Conservation (phyloP, 2,888 invertebrate species). For the Chymomyza amoena region DNA sequence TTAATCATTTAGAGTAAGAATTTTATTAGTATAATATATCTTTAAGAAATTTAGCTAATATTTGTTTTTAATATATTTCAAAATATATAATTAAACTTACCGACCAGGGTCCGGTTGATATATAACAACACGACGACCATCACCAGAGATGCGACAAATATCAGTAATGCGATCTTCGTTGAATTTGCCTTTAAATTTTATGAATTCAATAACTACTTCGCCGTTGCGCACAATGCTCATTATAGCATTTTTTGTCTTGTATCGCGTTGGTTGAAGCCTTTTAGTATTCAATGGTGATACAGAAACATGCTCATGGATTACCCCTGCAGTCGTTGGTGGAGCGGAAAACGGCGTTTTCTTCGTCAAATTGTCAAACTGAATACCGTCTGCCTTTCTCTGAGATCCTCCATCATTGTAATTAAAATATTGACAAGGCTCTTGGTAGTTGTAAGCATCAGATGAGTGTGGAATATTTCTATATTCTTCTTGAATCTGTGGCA, state of each 20-base stretch:
- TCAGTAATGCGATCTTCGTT: slow-evolving; percentile 88
- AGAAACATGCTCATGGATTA: slow-evolving; percentile 76
- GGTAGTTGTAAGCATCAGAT: not conserved
- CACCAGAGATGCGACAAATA: slow-evolving; percentile 91
- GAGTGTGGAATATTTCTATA: slow-evolving; percentile 31
- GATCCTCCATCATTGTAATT: slow-evolving; percentile 55
- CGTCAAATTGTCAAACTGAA: slow-evolving; percentile 19
- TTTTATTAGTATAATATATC: too few relatives aligned
- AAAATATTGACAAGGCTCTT: not conserved
- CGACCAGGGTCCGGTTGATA: slow-evolving; percentile 82
- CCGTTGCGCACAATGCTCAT: slow-evolving; percentile 87
- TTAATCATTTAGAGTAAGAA: too few relatives aligned
- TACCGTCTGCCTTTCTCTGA: slow-evolving; percentile 34
- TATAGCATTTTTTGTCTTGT: slow-evolving; percentile 91
- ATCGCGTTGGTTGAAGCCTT: slow-evolving; percentile 88
- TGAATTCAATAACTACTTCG: slow-evolving; percentile 89
- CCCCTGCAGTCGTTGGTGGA: slow-evolving; percentile 27
- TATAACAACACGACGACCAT: slow-evolving; percentile 86
- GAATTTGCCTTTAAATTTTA: slow-evolving; percentile 84
- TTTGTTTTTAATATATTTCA: too few relatives aligned
- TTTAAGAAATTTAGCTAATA: too few relatives aligned
- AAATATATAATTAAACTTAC: slow-evolving; percentile 49
- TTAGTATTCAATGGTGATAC: slow-evolving; percentile 87
- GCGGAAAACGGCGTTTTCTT: slow-evolving; percentile 13
- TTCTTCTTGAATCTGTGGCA: slow-evolving; percentile 53